Evolutionary conservation across 2,888 invertebrate genomes (phyloP).

Genomic region (Drosophila dives): DNA sequence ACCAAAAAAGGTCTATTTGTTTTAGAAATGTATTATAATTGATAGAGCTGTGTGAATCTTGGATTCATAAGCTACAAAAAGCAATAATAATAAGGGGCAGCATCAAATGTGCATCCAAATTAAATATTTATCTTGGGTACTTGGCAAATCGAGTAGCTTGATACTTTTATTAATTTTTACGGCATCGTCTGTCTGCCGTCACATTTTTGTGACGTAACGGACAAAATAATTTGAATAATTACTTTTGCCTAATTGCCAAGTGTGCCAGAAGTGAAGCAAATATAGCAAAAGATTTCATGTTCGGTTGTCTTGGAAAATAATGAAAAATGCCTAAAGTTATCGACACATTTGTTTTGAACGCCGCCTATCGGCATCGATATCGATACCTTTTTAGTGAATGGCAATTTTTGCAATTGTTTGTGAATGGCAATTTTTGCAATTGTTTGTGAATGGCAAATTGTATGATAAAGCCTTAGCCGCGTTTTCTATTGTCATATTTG

Average conservation of each 20-base stretch:
- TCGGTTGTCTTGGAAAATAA: neutral
- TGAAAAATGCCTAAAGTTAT: neutral
- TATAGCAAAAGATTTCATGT: neutral
- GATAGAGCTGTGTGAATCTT: neutral
- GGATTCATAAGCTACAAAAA: neutral
- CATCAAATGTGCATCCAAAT: constrained; percentile 1
- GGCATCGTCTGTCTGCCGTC: neutral
- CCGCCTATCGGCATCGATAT: constrained; percentile 9
- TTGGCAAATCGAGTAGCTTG: constrained; percentile 1
- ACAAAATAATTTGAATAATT: neutral
- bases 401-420: neutral
- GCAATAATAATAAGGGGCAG: neutral
- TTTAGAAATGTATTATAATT: constrained; percentile 46
- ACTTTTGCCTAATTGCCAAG: neutral
- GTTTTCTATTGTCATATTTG: constrained; percentile 22
- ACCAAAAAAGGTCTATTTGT: constrained; percentile 44
- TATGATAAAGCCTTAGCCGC: constrained; percentile 28
- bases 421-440: constrained; percentile 48
- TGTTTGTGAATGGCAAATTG: constrained; percentile 39
- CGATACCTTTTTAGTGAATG: neutral
- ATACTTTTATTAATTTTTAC: constrained; percentile 6
- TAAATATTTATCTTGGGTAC: neutral
- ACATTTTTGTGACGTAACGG: constrained; percentile 21
- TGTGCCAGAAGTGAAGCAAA: neutral
- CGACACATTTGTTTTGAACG: neutral